Evolutionary conservation across 1,140 invertebrate species (phyloP).

Genomic region (Sesamia nonagrioides): DNA sequence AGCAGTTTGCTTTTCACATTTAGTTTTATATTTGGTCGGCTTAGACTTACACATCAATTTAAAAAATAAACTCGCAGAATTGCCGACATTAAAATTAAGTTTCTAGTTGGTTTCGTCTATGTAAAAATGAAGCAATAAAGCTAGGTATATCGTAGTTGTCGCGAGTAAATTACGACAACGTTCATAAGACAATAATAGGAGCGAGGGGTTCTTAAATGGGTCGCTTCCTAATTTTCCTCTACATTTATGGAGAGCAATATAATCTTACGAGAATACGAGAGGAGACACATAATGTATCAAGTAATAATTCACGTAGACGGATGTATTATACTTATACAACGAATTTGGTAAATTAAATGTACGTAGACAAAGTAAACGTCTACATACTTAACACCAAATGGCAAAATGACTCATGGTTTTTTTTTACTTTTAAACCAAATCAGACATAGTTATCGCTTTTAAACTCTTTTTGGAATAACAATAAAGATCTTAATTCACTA

Average conservation of each 20-base stretch:
- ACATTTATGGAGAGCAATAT: not conserved
- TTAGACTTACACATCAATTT: no score
- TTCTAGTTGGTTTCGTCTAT: no score
- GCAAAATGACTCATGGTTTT: not conserved
- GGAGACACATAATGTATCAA: not conserved
- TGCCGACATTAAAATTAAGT: no score
- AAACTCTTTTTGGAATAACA: not conserved
- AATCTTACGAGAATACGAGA: not conserved
- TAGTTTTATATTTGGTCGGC: no score
- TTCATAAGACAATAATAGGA: constrained; percentile 6
- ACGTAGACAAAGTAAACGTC: constrained; percentile 1
- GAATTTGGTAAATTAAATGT: not conserved
- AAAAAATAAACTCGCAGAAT: no score
- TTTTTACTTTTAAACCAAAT: constrained; percentile 2
- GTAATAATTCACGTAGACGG: not conserved
- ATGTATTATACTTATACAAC: not conserved
- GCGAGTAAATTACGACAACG: constrained; percentile 1
- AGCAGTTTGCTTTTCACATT: no score
- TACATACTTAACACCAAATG: not conserved
- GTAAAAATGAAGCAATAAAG: not conserved
- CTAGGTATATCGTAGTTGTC: not conserved
- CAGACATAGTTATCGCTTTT: not conserved
- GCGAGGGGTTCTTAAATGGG: constrained; percentile 28
- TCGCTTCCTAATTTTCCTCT: constrained; percentile 32
- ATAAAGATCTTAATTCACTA: not conserved